Percentiles rank a stretch among this genome's conserved stretches.
These are phyloP conservation scores for Elymnias hypermnestra DNA, from an alignment of 1,140 invertebrate genomes.

Conservation along the genomic window DNA sequence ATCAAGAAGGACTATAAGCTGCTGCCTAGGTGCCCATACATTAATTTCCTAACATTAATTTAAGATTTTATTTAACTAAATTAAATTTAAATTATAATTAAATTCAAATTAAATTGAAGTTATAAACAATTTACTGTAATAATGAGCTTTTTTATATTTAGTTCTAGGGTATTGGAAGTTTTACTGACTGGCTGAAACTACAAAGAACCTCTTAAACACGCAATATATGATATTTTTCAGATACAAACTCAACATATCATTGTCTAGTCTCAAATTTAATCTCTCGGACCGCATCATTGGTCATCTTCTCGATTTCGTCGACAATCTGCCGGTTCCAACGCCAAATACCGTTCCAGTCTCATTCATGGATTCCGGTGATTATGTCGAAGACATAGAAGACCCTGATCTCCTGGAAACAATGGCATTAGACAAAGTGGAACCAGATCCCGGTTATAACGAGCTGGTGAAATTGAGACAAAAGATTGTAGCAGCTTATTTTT, in stretches of 20 bases:
- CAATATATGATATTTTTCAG: conserved; percentile 70
- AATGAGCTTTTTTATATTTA: not conserved
- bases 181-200: too few species aligned
- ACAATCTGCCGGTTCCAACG: conserved; percentile 79
- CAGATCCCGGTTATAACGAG: conserved; percentile 56
- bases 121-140: too few species aligned
- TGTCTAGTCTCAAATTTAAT: conserved; percentile 86
- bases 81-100: too few species aligned
- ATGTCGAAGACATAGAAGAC: conserved; percentile 45
- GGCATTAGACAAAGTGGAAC: conserved; percentile 43
- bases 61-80: too few species aligned
- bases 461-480: conserved; percentile 63
- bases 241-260: conserved; percentile 85
- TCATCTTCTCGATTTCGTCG: conserved; percentile 81
- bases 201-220: too few species aligned
- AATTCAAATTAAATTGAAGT: too few species aligned
- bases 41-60: too few species aligned
- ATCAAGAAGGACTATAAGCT: conserved; percentile 86
- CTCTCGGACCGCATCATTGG: conserved; percentile 85
- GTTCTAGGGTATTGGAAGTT: too few species aligned
- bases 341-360: conserved; percentile 69
- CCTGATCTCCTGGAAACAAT: conserved; percentile 40
- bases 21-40: conserved; percentile 79
- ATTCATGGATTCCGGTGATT: conserved; percentile 62
- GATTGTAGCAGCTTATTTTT: conserved; percentile 68